A percentile compares a stretch with the other conserved stretches of the same genome.
Evolutionary conservation across 1,140 invertebrate species (phyloP).

Genomic region (Popillia japonica): DNA sequence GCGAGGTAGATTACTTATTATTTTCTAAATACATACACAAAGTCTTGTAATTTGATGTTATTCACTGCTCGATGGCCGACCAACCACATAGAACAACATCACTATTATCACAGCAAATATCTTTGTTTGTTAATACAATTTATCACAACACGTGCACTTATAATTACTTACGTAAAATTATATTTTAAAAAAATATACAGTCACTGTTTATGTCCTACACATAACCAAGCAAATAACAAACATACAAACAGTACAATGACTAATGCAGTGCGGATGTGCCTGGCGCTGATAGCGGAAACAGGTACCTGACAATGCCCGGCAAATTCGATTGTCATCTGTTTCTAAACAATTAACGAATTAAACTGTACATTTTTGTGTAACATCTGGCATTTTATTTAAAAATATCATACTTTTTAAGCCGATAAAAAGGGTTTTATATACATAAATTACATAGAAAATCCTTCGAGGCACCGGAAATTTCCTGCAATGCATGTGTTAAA

Average conservation of each 20-base stretch:
- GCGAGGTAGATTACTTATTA: slow-evolving; percentile 31
- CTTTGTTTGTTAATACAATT: too few relatives aligned
- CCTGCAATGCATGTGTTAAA: slow-evolving; percentile 16
- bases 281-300: background rate
- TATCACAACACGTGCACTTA: background rate
- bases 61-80: slow-evolving; percentile 60
- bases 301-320: background rate
- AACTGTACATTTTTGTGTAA: background rate
- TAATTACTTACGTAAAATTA: slow-evolving; percentile 18
- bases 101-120: slow-evolving; percentile 26
- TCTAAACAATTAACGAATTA: background rate
- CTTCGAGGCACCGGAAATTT: background rate
- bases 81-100: slow-evolving; percentile 56
- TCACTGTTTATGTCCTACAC: background rate
- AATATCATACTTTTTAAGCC: background rate
- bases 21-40: slow-evolving; percentile 54
- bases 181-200: slow-evolving; percentile 8
- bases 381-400: background rate
- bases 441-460: background rate
- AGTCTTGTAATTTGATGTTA: slow-evolving; percentile 59
- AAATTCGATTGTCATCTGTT: slow-evolving; percentile 13
- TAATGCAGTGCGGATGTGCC: background rate
- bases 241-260: slow-evolving; percentile 16
- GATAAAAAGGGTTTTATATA: background rate
- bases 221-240: background rate